Evolutionary conservation across 2,113 vertebrate species (phyloP), one percentile per base, ranked within the genome.

Genomic region (Mesoclemmys tuberculata): DNA sequence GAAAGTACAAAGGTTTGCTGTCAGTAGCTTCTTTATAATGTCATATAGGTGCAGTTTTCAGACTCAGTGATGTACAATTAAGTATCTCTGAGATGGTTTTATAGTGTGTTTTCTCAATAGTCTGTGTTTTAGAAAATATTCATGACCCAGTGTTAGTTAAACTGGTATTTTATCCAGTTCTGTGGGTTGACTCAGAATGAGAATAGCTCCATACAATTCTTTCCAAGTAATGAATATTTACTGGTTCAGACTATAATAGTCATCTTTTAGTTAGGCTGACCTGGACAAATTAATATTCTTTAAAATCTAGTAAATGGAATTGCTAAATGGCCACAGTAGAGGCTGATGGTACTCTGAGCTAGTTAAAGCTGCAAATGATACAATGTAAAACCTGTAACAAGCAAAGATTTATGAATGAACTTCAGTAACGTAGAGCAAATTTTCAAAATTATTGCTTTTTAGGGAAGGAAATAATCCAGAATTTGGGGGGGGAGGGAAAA

Each of bases 401-500:
- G 8, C 38, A 44, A 74, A 74, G 38, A 38, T 44, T 44, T 75
- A 26, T 44, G 14, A 75, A 75, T 26, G 11, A 12, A 26, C 21
- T 26, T 75, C 74, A 29, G 41, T 77, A 46, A 46, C 29, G 38
- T 27, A 77, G 3, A 44, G 26, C 41, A 77, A 46, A 27, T 41
- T 77, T 77, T 16, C 13, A 77, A 77, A 77, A 46, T 46, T 27
- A 16, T 27, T 44, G 3, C 38, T 75, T 46, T 71, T 77, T 46
- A 77, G 26, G 26, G 26, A 77, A 77, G 74, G 26, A 44, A 26
- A 44, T 26, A 41, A 44, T 64, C 31, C 16, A n/a, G 21, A 71
- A 71, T 71, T 68, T 68, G 16, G 3, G 10, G 1, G 6, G 4
- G 9, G 2, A 3, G 6, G 13, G 18, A n/a, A 44, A 5, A 26